Percentiles rank a stretch among this genome's conserved stretches.
These are phyloP conservation scores for Lacerta viridis DNA, from an alignment of 2,797 vertebrate genomes.

Conservation along the genomic window DNA sequence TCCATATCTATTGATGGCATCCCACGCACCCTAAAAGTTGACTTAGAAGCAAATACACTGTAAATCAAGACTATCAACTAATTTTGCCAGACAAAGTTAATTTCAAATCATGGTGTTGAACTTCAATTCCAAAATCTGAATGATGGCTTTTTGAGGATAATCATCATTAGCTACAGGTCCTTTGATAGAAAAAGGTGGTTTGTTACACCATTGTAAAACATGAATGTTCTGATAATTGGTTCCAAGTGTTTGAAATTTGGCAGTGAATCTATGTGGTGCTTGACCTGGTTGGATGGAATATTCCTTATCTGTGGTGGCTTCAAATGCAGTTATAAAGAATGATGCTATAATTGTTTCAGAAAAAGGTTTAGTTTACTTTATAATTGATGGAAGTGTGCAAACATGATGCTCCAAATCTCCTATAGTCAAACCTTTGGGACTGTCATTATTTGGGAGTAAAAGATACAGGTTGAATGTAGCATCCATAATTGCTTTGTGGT, in stretches of 20 bases:
- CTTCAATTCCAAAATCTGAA: background rate
- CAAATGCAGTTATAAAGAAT: background rate
- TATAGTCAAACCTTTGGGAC: background rate
- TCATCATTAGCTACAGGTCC: background rate
- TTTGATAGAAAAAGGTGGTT: background rate
- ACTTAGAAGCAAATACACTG: background rate
- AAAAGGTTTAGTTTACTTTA: background rate
- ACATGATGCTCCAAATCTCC: background rate
- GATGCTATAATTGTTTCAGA: background rate
- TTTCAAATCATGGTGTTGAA: background rate
- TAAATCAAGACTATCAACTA: background rate
- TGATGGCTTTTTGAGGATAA: background rate
- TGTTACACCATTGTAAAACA: background rate
- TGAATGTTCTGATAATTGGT: background rate
- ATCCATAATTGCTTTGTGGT: slow-evolving; percentile 4
- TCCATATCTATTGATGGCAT: background rate
- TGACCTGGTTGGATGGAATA: background rate
- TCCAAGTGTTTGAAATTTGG: background rate
- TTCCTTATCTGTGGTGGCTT: background rate
- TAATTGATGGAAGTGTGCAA: background rate
- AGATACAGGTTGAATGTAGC: background rate
- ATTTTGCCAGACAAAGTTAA: background rate
- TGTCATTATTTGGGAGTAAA: background rate
- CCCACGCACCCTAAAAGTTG: background rate
- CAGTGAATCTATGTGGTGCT: background rate